A percentile compares a stretch with the other conserved stretches of the same genome.
Conservation (phyloP, 2,797 vertebrate genomes). For the Anas flavirostris region DNA sequence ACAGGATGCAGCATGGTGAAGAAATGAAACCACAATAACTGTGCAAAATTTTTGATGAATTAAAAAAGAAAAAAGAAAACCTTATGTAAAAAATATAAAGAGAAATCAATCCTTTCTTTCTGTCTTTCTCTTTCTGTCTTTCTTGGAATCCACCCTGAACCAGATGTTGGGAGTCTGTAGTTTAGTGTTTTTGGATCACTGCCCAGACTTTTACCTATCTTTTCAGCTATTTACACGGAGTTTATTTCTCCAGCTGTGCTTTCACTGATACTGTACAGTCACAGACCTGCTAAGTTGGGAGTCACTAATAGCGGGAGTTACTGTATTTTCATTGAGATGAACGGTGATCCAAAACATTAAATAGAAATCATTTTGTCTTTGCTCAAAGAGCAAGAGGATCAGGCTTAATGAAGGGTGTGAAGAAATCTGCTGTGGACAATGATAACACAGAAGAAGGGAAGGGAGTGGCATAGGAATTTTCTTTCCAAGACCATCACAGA, state of each 20-base stretch:
- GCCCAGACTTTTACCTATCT: slow-evolving; percentile 94
- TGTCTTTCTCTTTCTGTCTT: slow-evolving; percentile 63
- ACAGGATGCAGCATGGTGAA: neutral
- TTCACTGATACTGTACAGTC: slow-evolving; percentile 74
- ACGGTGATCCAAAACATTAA: slow-evolving; percentile 38
- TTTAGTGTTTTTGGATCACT: slow-evolving; percentile 87
- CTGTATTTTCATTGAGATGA: slow-evolving; percentile 61
- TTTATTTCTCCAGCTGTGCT: slow-evolving; percentile 89
- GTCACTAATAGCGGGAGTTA: slow-evolving; percentile 59
- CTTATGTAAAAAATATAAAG: slow-evolving; percentile 30
- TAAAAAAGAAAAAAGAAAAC: slow-evolving; percentile 38
- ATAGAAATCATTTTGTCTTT: slow-evolving; percentile 59
- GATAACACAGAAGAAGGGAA: slow-evolving; percentile 44
- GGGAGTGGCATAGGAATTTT: slow-evolving; percentile 26
- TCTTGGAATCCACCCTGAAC: slow-evolving; percentile 88
- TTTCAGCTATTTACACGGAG: slow-evolving; percentile 93
- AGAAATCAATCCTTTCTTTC: slow-evolving; percentile 42
- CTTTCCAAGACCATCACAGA: neutral
- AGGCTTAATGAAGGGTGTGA: slow-evolving; percentile 58
- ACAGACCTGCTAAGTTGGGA: slow-evolving; percentile 67
- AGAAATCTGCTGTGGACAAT: slow-evolving; percentile 58
- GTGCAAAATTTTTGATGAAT: neutral
- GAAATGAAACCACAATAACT: slow-evolving; percentile 22
- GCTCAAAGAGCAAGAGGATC: slow-evolving; percentile 25
- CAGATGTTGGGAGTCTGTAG: slow-evolving; percentile 92